A percentile compares a stretch with the other conserved stretches of the same genome.
These are phyloP conservation scores for Zophobas atratus DNA, from an alignment of 1,140 invertebrate genomes.

Conservation along the genomic window DNA sequence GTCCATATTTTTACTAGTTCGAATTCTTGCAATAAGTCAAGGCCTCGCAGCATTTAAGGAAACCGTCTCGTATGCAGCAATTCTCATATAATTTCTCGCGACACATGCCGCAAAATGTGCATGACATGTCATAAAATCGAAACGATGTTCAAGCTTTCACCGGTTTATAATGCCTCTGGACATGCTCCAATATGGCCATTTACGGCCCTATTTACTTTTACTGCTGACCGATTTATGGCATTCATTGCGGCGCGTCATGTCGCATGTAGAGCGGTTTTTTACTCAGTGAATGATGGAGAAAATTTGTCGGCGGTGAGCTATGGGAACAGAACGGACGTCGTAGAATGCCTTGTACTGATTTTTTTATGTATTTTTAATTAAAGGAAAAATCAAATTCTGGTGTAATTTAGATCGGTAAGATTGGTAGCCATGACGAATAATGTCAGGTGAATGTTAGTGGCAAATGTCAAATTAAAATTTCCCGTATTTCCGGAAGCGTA, in stretches of 20 bases:
- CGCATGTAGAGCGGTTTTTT: background rate
- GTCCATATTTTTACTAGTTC: background rate
- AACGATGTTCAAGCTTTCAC: slow-evolving; percentile 43
- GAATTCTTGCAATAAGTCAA: slow-evolving; percentile 2
- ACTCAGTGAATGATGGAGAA: too few species aligned
- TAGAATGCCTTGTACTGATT: too few species aligned
- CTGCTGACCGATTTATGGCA: slow-evolving; percentile 43
- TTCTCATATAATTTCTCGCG: slow-evolving; percentile 11
- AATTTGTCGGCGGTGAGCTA: too few species aligned
- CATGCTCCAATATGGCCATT: slow-evolving; percentile 51
- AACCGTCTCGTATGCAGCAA: background rate
- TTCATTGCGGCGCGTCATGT: slow-evolving; percentile 7
- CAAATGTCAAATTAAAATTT: too few species aligned
- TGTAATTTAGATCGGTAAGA: too few species aligned
- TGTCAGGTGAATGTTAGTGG: too few species aligned
- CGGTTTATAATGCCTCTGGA: slow-evolving; percentile 47
- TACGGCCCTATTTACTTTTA: slow-evolving; percentile 48
- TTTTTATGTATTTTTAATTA: too few species aligned
- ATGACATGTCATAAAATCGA: slow-evolving; percentile 50
- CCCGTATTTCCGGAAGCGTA: too few species aligned
- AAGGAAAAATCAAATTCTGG: too few species aligned
- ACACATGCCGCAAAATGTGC: slow-evolving; percentile 44
- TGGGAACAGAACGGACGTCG: too few species aligned
- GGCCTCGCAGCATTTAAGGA: background rate
- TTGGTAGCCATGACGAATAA: too few species aligned